Evolutionary conservation across 2,113 vertebrate genomes (phyloP).

Genomic region (Ammodytes marinus): DNA sequence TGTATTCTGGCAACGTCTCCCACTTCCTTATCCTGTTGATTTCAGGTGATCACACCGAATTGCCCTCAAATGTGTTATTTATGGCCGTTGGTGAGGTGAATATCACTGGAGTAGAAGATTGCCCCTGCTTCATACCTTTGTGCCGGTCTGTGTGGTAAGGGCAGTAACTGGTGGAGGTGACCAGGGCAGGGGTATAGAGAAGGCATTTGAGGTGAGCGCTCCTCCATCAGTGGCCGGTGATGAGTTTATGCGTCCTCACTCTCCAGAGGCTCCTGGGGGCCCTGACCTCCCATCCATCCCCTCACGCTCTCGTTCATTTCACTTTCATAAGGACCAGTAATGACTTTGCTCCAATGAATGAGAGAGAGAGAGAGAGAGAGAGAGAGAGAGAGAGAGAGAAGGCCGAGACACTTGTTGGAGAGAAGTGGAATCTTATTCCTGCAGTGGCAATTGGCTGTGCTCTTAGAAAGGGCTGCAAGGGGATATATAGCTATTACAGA

Average conservation of each 20-base stretch:
- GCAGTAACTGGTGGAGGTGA: constrained; percentile 70
- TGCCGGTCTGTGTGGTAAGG: constrained; percentile 32
- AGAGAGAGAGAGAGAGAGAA: constrained; percentile 37
- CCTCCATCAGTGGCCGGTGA: constrained; percentile 86
- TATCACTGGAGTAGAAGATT: constrained; percentile 64
- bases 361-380: constrained; percentile 68
- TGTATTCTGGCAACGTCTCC: constrained; percentile 16
- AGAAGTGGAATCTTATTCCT: constrained; percentile 74
- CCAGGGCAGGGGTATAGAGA: constrained; percentile 65
- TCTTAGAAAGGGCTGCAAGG: constrained; percentile 37
- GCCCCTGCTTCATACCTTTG: constrained; percentile 31
- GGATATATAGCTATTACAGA: constrained; percentile 65
- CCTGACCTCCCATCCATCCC: constrained; percentile 88
- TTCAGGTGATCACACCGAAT: constrained; percentile 25
- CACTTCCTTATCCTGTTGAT: constrained; percentile 47
- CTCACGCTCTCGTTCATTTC: constrained; percentile 92
- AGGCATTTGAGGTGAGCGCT: constrained; percentile 42
- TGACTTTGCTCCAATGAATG: constrained; percentile 86
- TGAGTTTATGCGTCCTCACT: constrained; percentile 92
- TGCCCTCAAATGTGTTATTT: constrained; percentile 56
- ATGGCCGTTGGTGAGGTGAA: constrained; percentile 49
- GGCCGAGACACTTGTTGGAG: constrained; percentile 87
- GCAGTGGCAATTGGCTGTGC: constrained; percentile 35
- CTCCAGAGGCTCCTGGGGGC: constrained; percentile 80
- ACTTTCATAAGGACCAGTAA: constrained; percentile 92